A percentile compares a stretch with the other conserved stretches of the same genome.
These are phyloP conservation scores for Ischnus inquisitorius DNA, from an alignment of 2,888 invertebrate species.

Conservation along the genomic window DNA sequence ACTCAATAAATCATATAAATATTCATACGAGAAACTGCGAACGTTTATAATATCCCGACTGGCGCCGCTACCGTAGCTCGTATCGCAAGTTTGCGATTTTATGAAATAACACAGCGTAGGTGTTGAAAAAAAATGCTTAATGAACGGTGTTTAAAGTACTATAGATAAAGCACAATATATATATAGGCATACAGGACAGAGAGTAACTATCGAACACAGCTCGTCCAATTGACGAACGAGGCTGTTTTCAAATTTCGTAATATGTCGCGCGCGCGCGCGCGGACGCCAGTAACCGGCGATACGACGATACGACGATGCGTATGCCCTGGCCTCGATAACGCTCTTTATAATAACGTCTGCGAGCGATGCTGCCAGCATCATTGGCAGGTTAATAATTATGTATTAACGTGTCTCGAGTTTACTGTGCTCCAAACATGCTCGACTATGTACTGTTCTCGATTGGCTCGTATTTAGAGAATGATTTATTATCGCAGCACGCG, in stretches of 20 bases:
- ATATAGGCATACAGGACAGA: not conserved
- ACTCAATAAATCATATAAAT: conserved; percentile 61
- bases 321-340: conserved; percentile 23
- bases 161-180: conserved; percentile 15
- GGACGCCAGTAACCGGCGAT: too few species aligned
- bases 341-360: conserved; percentile 15
- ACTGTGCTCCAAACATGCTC: not conserved
- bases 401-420: not conserved
- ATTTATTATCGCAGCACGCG: conserved; percentile 41
- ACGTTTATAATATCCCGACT: conserved; percentile 50
- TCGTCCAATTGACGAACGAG: conserved; percentile 51
- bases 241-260: conserved; percentile 42
- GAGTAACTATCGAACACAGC: conserved; percentile 38
- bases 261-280: not conserved
- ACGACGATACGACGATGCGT: not conserved
- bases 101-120: conserved; percentile 50
- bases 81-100: conserved; percentile 52
- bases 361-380: not conserved
- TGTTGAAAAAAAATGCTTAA: conserved; percentile 50
- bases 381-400: conserved; percentile 29
- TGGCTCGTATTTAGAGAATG: conserved; percentile 33
- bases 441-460: conserved; percentile 23
- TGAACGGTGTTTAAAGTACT: conserved; percentile 49
- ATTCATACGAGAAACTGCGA: conserved; percentile 27
- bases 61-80: conserved; percentile 44